Evolutionary conservation across 2,113 vertebrate genomes (phyloP).

Genomic region (Serilophus lunatus): DNA sequence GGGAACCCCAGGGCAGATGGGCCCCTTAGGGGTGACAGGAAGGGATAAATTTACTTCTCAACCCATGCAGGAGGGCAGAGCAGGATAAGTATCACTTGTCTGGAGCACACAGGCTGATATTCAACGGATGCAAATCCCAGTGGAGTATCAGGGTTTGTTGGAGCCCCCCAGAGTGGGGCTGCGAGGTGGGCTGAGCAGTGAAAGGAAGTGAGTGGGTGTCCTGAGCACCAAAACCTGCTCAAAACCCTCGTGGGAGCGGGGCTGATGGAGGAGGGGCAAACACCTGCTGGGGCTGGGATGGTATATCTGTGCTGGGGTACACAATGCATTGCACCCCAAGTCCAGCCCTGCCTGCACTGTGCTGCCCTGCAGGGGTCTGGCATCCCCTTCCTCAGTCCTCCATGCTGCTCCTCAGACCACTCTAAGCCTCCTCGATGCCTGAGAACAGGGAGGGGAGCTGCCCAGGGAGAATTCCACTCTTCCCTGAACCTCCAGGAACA

Average conservation of each 20-base stretch:
- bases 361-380: neutral
- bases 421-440: neutral
- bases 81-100: accelerated
- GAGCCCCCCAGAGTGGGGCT: neutral
- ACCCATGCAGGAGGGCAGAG: neutral
- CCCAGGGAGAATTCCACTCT: neutral
- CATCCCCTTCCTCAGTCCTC: neutral
- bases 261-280: accelerated
- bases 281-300: neutral
- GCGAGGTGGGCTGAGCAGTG: neutral
- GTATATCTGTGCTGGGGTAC: neutral
- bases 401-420: neutral
- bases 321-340: neutral
- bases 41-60: neutral
- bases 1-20: neutral
- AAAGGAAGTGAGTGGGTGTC: neutral
- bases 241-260: neutral
- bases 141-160: neutral
- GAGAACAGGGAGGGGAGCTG: neutral
- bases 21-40: neutral
- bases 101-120: neutral
- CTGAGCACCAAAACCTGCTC: neutral
- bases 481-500: accelerated
- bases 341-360: neutral
- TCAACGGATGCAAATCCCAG: neutral